phyloP scores from a whole-genome alignment of 2,888 invertebrate species.

The Geotrupes spiniger region DNA sequence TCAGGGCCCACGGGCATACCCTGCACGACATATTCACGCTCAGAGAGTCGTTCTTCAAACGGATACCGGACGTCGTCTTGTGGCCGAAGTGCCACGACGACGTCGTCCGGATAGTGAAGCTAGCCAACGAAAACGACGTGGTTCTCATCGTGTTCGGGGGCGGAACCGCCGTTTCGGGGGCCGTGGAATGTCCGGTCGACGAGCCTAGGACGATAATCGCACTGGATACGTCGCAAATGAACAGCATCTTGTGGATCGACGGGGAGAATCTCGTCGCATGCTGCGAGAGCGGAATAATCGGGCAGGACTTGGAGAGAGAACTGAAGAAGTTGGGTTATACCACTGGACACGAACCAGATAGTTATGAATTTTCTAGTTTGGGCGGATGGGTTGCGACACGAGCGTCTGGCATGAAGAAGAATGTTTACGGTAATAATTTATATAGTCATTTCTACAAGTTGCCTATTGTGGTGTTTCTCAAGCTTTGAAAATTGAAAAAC shows the following conservation, averaged over 20 bases:
- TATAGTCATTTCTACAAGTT: too few relatives aligned
- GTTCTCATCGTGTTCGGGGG: slow-evolving; percentile 94
- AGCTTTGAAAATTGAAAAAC: too few relatives aligned
- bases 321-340: slow-evolving; percentile 76
- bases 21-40: slow-evolving; percentile 83
- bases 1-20: slow-evolving; percentile 91
- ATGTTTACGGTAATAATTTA: slow-evolving; percentile 71
- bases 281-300: slow-evolving; percentile 88
- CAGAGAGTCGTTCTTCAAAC: slow-evolving; percentile 67
- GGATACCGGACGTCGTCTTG: slow-evolving; percentile 90
- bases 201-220: slow-evolving; percentile 82
- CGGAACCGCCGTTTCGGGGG: slow-evolving; percentile 89
- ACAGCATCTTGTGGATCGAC: slow-evolving; percentile 91
- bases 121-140: slow-evolving; percentile 71
- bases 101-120: slow-evolving; percentile 73
- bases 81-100: slow-evolving; percentile 91
- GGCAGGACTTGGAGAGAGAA: slow-evolving; percentile 89
- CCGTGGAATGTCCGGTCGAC: slow-evolving; percentile 76
- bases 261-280: slow-evolving; percentile 76
- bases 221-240: slow-evolving; percentile 95
- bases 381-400: slow-evolving; percentile 80
- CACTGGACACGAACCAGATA: slow-evolving; percentile 97
- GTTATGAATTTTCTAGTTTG: slow-evolving; percentile 93
- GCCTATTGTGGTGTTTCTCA: too few relatives aligned
- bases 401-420: slow-evolving; percentile 91